Evolutionary conservation across 2,888 invertebrate species (phyloP).

Genomic region (Phoenoteleia sp.): DNA sequence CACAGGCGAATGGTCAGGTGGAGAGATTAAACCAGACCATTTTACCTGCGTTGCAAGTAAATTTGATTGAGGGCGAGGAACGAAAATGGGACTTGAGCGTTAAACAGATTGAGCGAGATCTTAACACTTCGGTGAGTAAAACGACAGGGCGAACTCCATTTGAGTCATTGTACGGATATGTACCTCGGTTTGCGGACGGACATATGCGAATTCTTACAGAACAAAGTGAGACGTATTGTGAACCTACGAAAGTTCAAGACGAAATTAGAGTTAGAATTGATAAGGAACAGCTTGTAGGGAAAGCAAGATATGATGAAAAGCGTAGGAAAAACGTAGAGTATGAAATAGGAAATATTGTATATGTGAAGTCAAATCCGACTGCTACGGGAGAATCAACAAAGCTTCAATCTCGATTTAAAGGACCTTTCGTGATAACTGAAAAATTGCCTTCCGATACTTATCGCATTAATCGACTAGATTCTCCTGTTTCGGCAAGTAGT

Average conservation of each 20-base stretch:
- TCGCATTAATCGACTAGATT: too few species aligned
- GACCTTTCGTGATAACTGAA: constrained; percentile 10
- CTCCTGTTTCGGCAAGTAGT: too few species aligned
- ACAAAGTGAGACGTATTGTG: too few species aligned
- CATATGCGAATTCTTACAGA: neutral
- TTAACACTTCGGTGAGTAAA: constrained; percentile 51
- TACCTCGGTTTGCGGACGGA: constrained; percentile 45
- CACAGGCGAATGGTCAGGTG: constrained; percentile 52
- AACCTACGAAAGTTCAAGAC: too few species aligned
- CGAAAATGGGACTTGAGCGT: neutral
- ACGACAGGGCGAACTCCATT: constrained; percentile 59
- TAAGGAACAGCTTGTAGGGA: too few species aligned
- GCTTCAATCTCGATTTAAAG: constrained; percentile 23
- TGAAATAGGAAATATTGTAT: constrained; percentile 54
- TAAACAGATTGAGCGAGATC: constrained; percentile 26
- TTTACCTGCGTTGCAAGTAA: constrained; percentile 1
- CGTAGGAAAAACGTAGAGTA: neutral
- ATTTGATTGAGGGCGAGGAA: neutral
- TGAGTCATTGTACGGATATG: constrained; percentile 51
- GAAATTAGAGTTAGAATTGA: too few species aligned
- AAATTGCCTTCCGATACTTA: neutral
- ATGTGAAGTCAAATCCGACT: constrained; percentile 19
- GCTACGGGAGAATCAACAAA: constrained; percentile 44
- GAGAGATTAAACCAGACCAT: constrained; percentile 57
- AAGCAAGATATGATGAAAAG: too few species aligned